Conservation (phyloP, 2,113 vertebrate species). For the Cebidichthys violaceus region DNA sequence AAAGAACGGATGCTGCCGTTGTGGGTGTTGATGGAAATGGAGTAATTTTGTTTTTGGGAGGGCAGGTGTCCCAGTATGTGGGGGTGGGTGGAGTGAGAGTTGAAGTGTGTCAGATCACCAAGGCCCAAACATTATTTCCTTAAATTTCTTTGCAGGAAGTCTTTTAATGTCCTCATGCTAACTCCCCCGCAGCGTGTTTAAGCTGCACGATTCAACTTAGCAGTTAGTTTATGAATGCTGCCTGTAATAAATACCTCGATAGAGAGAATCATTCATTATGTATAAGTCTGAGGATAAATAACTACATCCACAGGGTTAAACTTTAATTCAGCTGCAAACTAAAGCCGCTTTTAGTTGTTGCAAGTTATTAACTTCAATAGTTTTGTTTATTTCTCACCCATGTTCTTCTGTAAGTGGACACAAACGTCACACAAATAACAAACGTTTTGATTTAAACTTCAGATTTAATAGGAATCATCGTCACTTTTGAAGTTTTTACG, state of each 20-base stretch:
- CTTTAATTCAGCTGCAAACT: not conserved
- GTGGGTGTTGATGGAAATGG: conserved; percentile 28
- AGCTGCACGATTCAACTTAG: not conserved
- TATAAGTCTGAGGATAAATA: not conserved
- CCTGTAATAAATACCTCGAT: not conserved
- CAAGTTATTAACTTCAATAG: not conserved
- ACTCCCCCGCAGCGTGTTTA: not conserved
- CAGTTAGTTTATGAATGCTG: not conserved
- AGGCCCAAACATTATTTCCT: not conserved
- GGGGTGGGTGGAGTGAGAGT: not conserved
- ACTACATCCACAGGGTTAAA: not conserved
- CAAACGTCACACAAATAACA: not conserved
- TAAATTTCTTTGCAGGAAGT: not conserved
- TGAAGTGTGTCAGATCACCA: conserved; percentile 1
- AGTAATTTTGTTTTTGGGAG: not conserved
- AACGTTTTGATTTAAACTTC: not conserved
- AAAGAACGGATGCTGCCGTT: not conserved
- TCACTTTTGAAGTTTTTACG: not conserved
- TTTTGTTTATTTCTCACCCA: not conserved
- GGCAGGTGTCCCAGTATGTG: not conserved
- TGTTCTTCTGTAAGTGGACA: too few species aligned
- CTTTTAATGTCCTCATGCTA: too few species aligned
- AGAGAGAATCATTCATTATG: not conserved
- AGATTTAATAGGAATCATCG: not conserved
- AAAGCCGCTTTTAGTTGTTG: not conserved